Evolutionary conservation across 1,140 invertebrate genomes (phyloP).

Genomic region (Phymorhynchus buccinoides): DNA sequence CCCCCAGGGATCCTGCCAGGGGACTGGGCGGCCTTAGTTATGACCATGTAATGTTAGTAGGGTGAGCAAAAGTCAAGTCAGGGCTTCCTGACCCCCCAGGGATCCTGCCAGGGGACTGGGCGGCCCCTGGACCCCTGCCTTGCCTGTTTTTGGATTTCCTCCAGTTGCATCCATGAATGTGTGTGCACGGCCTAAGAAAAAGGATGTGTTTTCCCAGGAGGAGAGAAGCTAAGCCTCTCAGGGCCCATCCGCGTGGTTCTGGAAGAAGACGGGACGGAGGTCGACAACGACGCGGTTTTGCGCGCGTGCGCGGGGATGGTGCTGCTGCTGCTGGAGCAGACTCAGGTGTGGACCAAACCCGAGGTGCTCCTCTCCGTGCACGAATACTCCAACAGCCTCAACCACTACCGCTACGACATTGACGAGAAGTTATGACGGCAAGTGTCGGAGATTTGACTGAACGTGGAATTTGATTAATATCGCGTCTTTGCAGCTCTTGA

Average conservation of each 20-base stretch:
- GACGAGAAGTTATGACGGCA: slow-evolving; percentile 29
- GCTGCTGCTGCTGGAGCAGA: slow-evolving; percentile 27
- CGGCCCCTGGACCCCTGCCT: too few relatives aligned
- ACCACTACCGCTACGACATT: slow-evolving; percentile 24
- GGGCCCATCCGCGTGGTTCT: slow-evolving; percentile 26
- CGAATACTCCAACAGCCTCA: slow-evolving; percentile 26
- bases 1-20: too few relatives aligned
- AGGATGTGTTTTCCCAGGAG: slow-evolving; percentile 26
- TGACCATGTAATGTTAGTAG: too few relatives aligned
- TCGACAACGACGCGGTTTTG: slow-evolving; percentile 40
- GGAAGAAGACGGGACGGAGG: slow-evolving; percentile 42
- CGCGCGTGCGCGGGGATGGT: slow-evolving; percentile 42
- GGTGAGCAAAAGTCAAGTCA: too few relatives aligned
- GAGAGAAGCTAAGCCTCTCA: slow-evolving; percentile 27
- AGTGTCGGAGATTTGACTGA: background rate
- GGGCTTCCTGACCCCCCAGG: too few relatives aligned
- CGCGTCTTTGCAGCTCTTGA: too few relatives aligned
- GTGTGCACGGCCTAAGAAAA: too few relatives aligned
- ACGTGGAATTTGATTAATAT: too few relatives aligned
- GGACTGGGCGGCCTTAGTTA: too few relatives aligned
- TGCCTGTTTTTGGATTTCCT: too few relatives aligned
- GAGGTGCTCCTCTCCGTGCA: slow-evolving; percentile 18
- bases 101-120: too few relatives aligned
- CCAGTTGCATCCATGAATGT: too few relatives aligned
- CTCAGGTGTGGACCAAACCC: slow-evolving; percentile 17